A percentile compares a stretch with the other conserved stretches of the same genome.
Evolutionary conservation across 1,140 invertebrate genomes (phyloP).

Genomic region (Drosophila elegans): DNA sequence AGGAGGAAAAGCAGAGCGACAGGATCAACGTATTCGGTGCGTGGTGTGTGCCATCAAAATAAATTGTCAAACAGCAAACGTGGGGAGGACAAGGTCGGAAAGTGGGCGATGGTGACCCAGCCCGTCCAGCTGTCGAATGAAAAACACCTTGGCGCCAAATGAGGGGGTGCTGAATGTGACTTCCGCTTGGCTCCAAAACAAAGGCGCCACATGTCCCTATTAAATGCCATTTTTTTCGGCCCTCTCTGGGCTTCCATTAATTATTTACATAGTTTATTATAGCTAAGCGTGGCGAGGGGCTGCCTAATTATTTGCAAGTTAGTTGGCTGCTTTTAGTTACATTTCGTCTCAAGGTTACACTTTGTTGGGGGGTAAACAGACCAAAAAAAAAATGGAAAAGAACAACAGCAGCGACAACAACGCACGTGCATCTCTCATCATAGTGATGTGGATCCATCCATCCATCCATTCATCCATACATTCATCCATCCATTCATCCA

Average conservation of each 20-base stretch:
- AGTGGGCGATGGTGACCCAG: constrained; percentile 8
- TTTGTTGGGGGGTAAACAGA: constrained; percentile 21
- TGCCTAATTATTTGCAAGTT: constrained; percentile 66
- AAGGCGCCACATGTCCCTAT: constrained; percentile 68
- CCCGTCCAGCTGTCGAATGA: constrained; percentile 45
- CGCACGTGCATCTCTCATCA: constrained; percentile 25
- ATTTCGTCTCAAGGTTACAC: constrained; percentile 57
- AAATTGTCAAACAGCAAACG: constrained; percentile 77
- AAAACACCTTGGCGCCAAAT: constrained; percentile 46
- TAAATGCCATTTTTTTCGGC: constrained; percentile 30
- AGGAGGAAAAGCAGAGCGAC: constrained; percentile 17
- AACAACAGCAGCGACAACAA: constrained; percentile 31
- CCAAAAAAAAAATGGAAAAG: neutral
- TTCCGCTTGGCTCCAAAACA: constrained; percentile 57
- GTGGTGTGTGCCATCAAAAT: constrained; percentile 73
- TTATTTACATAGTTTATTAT: constrained; percentile 72
- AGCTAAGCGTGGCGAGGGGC: constrained; percentile 23
- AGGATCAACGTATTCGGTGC: constrained; percentile 48
- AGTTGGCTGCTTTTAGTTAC: constrained; percentile 29
- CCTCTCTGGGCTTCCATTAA: constrained; percentile 49
- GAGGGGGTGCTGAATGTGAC: constrained; percentile 33
- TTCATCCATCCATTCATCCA: constrained; percentile 38
- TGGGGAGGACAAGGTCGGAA: constrained; percentile 31
- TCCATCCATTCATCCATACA: constrained; percentile 38
- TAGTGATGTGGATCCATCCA: constrained; percentile 57